Evolutionary conservation across 2,888 invertebrate genomes (phyloP), one percentile per base, ranked within the genome.

Genomic region (Bellardia bayeri): DNA sequence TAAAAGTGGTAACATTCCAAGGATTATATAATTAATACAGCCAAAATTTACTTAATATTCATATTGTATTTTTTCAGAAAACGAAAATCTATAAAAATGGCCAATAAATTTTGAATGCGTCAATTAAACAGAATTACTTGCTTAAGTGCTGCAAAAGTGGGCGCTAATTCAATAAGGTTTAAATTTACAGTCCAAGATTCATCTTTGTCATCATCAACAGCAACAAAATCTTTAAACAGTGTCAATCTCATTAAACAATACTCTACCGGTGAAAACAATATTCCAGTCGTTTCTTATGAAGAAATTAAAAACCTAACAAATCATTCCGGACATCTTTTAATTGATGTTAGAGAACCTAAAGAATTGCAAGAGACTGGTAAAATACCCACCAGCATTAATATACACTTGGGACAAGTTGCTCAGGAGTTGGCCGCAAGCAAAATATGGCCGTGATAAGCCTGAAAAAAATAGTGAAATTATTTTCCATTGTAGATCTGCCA

Each of bases 291-390:
- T 2, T 69, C 85, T 8, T 94, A 92, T 89, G 92, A 93, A n/a
- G 93, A 94, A 78, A 91, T 95, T 2, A 93, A 94, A 89, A 92
- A 94, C n/a, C 91, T 95, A 78, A 93, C 93, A 72, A 93, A 94
- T 74, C 91, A 94, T 8, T 91, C 93, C 9, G 92, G 92, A 68
- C 94, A 95, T 80, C 90, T 96, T n/a, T 94, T 97, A 33, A 95
- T 98, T 86, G 97, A 97, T 94, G 97, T 97, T 0, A 95, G 97
- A 89, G 97, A 97, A 91, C 96, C 96, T 51, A 93, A 94, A n/a
- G 97, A 97, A 93, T 92, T 97, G n/a, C 93, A 95, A 87, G 95
- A 96, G 91, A 95, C 95, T 89, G 97, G 97, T 4, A 94, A 94
- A 90, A 95, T 97, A 87, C 97, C 97, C 54, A 95, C 95, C 76